Evolutionary conservation across 2,888 invertebrate genomes (phyloP), one percentile per base, ranked within the genome.

Genomic region (Eupithecia pulchellata): DNA sequence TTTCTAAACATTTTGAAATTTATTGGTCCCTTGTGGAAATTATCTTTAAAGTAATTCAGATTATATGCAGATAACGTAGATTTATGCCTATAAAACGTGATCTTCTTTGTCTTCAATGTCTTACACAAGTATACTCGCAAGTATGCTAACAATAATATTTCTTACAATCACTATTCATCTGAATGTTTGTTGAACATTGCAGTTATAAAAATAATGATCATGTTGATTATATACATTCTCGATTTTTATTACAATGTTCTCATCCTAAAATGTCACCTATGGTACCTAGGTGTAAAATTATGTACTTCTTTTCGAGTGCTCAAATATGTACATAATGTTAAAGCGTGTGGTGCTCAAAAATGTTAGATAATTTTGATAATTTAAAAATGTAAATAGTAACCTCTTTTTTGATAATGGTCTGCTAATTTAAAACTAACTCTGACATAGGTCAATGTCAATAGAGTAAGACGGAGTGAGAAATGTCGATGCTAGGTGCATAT

Each of bases 61-160:
- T 4, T 25, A 25, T 20, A 20, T 47, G 20, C n/a, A n/a, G n/a
- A n/a, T 32, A 32, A 32, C 6, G 32, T 6, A 52, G 25, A 47
- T 47, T 47, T 20, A 25, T 25, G 4, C 13, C 25, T 25, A 25
- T 11, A 25, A 25, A 25, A 20, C 9, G 9, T 47, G 25, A 52
- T 52, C 11, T 52, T 52, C 52, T 25, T 52, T 25, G 52, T 25
- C 52, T 47, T 65, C 57, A 66, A 66, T 72, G 27, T 64, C 42
- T 69, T 58, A 72, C 60, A 55, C 58, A 67, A 67, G 67, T 66
- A 14, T 30, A 27, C 57, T 64, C 39, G 20, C 58, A 72, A 64
- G 63, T 67, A 66, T 72, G 72, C 62, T 64, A 69, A 67, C 67
- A 72, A 72, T 69, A 64, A 67, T 69, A 67, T 69, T 64, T 73